These are phyloP conservation scores for Pachycephala philippinensis DNA, from an alignment of 2,113 vertebrate genomes.

Conservation along the genomic window DNA sequence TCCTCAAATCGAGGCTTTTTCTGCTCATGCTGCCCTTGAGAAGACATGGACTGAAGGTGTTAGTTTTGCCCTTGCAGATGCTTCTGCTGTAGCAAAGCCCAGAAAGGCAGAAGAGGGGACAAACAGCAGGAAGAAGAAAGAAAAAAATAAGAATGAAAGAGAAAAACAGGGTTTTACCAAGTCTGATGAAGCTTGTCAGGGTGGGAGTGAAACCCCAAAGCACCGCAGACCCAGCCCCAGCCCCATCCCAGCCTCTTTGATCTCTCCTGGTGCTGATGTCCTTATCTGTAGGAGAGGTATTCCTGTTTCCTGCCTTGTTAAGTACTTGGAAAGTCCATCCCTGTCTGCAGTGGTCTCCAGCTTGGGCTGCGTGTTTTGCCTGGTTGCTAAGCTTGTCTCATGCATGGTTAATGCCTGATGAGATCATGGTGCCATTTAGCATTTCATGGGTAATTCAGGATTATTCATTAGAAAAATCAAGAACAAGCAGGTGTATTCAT, in stretches of 20 bases:
- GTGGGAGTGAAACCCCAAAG: background rate
- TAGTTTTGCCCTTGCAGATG: background rate
- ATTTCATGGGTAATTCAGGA: slow-evolving; percentile 55
- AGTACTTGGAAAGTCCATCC: background rate
- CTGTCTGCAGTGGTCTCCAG: background rate
- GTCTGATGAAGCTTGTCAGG: background rate
- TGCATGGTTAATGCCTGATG: slow-evolving; percentile 49
- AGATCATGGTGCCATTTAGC: slow-evolving; percentile 61
- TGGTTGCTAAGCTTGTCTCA: slow-evolving; percentile 70
- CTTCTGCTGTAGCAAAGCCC: background rate
- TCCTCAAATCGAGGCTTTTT: accelerated
- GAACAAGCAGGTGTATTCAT: slow-evolving; percentile 31
- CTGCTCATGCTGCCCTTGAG: background rate
- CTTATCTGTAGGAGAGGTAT: slow-evolving; percentile 9
- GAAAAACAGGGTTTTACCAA: background rate
- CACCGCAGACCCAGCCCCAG: background rate
- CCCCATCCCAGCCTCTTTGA: background rate
- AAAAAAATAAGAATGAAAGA: background rate
- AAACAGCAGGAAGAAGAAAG: background rate
- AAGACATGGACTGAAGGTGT: background rate
- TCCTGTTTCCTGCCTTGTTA: background rate
- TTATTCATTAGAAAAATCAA: slow-evolving; percentile 56
- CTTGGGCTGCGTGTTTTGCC: slow-evolving; percentile 51
- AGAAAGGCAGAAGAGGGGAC: background rate
- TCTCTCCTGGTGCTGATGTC: slow-evolving; percentile 24